Base-by-base conservation (phyloP, 1,140 invertebrate genomes). In the Drosophila athabasca region DNA sequence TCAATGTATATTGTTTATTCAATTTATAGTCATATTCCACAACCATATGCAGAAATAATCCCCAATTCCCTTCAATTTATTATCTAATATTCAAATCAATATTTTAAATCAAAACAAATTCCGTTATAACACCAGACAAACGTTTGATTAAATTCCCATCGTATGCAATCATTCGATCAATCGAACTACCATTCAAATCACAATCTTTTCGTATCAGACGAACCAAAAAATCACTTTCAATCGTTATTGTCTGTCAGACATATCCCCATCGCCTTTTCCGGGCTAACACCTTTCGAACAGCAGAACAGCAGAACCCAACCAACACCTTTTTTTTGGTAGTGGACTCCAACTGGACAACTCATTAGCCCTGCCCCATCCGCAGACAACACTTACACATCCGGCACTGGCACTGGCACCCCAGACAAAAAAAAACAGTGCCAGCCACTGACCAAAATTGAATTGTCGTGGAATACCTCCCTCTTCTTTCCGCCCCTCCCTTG, bases 371-470 rank as follows among this genome's bases (percentile, higher is more conserved):
- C 9, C 52, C 52, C 49, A 78, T 50, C 58, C 62, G 26, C 50
- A 77, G 74, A 69, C 79, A 77, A 78, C 79, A 82, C 79, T 82
- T 82, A 82, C 79, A 82, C 79, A 62, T 82, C 79, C 79, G 73
- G 79, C 61, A 19, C 17, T 51, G 57, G 46, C 46, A 24, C 8
- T 0, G 31, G 31, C 31, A 31, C 7, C 49, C 60, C 59, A 44
- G 46, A 62, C 79, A 80, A 53, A 65, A 60, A 80, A 80, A 53
- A 65, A 60, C 31, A 17, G 39, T 51, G 15, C 8, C 49, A 17
- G 13, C 2, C 44, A 24, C 35, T 45, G 52, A 48, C 65, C 70
- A 64, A 58, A 78, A 67, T 54, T 72, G 53, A 75, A 69, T 39
- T 7, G 41, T 17, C 24, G n/a, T 49, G 24, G 35, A 17, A 15